Conservation (phyloP, 2,113 vertebrate genomes). For the Fukomys damarensis region DNA sequence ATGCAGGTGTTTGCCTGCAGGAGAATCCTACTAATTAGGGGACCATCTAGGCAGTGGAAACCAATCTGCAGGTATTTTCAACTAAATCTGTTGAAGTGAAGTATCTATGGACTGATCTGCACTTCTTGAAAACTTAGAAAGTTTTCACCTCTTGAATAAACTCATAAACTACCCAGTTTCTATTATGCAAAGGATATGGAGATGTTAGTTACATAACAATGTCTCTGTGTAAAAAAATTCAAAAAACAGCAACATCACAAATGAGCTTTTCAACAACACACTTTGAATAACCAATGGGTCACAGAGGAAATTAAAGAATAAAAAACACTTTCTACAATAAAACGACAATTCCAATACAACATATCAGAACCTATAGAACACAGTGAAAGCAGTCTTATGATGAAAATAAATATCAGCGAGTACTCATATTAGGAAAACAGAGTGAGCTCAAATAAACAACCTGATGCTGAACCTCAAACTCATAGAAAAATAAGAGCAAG, state of each 20-base stretch:
- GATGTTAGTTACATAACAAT: neutral
- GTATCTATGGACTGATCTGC: constrained; percentile 33
- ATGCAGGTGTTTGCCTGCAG: constrained; percentile 79
- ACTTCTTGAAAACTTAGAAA: neutral
- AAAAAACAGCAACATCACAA: neutral
- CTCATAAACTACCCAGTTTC: neutral
- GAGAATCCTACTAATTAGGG: constrained; percentile 71
- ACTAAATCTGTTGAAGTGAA: constrained; percentile 54
- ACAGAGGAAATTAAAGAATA: too few relatives aligned
- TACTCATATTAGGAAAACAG: too few relatives aligned
- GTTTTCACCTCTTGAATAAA: constrained; percentile 21
- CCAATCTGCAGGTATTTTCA: constrained; percentile 71
- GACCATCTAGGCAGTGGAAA: constrained; percentile 59
- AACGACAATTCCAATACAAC: too few relatives aligned
- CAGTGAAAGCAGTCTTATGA: too few relatives aligned
- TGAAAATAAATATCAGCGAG: too few relatives aligned
- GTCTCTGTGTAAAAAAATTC: neutral
- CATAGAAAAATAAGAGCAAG: too few relatives aligned
- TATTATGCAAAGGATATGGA: neutral
- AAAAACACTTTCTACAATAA: too few relatives aligned
- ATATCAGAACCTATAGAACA: too few relatives aligned
- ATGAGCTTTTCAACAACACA: neutral
- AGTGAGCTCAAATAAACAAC: too few relatives aligned
- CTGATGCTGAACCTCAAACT: too few relatives aligned
- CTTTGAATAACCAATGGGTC: too few relatives aligned